A percentile compares a stretch with the other conserved stretches of the same genome.
Evolutionary conservation across 2,888 invertebrate species (phyloP).

Genomic region (Agriotes lineatus): DNA sequence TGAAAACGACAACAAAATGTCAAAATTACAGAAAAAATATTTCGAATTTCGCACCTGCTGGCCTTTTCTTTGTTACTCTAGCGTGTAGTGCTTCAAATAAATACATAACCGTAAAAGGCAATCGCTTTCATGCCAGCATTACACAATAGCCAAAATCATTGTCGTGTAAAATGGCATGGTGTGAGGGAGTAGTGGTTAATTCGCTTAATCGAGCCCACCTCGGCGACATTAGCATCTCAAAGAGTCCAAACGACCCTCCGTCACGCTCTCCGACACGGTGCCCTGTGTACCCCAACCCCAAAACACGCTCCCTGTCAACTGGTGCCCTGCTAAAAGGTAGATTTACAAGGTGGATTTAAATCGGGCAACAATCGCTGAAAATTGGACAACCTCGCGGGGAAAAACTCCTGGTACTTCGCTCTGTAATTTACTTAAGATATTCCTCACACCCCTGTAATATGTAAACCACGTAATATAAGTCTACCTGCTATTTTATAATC

Average conservation of each 20-base stretch:
- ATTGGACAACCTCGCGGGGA: constrained; percentile 10
- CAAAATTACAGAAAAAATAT: too few relatives aligned
- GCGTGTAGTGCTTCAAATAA: too few relatives aligned
- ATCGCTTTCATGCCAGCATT: too few relatives aligned
- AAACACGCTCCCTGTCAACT: constrained; percentile 17
- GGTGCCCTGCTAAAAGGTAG: constrained; percentile 18
- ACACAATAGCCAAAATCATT: neutral
- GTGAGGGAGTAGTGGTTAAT: constrained; percentile 48
- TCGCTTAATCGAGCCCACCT: constrained; percentile 50
- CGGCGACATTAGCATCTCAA: constrained; percentile 56
- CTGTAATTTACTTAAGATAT: constrained; percentile 33
- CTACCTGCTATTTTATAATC: constrained; percentile 34
- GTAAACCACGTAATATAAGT: constrained; percentile 30
- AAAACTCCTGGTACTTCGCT: constrained; percentile 23
- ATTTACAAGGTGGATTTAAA: constrained; percentile 22
- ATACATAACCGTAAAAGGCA: too few relatives aligned
- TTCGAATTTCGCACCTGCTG: neutral
- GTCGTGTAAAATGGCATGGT: constrained; percentile 27
- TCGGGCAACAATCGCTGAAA: constrained; percentile 12
- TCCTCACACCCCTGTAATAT: constrained; percentile 34
- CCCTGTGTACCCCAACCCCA: constrained; percentile 6
- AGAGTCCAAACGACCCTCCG: constrained; percentile 55
- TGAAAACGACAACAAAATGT: too few relatives aligned
- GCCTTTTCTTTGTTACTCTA: neutral
- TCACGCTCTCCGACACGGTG: constrained; percentile 54